Conservation (phyloP, 2,888 invertebrate species). For the Eristalinus aeneus region DNA sequence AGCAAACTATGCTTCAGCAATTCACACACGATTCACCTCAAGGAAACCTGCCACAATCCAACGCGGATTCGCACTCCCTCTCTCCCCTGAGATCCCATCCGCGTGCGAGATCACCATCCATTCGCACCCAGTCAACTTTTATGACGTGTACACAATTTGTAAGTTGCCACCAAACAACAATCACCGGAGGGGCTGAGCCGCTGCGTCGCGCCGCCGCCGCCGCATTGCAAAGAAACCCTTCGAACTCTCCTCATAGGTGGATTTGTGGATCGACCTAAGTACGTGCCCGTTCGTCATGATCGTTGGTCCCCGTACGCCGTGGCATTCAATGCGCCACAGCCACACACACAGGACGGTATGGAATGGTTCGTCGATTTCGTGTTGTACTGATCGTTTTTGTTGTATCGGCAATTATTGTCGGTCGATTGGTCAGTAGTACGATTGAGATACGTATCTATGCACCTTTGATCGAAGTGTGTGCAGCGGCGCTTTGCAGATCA, state of each 20-base stretch:
- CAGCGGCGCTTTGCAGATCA: slow-evolving; percentile 36
- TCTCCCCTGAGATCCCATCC: slow-evolving; percentile 4
- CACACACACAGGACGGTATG: neutral
- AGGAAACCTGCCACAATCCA: slow-evolving; percentile 13
- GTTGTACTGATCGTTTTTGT: neutral
- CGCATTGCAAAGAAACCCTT: slow-evolving; percentile 9
- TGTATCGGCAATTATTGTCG: slow-evolving; percentile 54
- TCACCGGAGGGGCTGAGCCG: neutral
- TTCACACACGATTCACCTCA: neutral
- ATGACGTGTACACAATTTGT: slow-evolving; percentile 69
- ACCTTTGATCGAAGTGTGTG: slow-evolving; percentile 37
- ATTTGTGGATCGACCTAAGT: slow-evolving; percentile 51
- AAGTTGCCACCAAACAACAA: slow-evolving; percentile 51
- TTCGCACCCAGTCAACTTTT: slow-evolving; percentile 66
- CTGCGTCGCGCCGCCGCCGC: neutral
- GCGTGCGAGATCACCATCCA: slow-evolving; percentile 35
- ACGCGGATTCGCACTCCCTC: neutral
- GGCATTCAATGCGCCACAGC: slow-evolving; percentile 26
- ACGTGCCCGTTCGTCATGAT: slow-evolving; percentile 46
- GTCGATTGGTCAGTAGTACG: slow-evolving; percentile 62
- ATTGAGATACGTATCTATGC: slow-evolving; percentile 44
- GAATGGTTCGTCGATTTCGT: neutral
- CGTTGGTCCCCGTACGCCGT: slow-evolving; percentile 51
- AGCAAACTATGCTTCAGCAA: slow-evolving; percentile 21
- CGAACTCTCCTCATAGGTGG: slow-evolving; percentile 44